phyloP scores from a whole-genome alignment of 2,797 vertebrate species.

The Oreochromis mossambicus region DNA sequence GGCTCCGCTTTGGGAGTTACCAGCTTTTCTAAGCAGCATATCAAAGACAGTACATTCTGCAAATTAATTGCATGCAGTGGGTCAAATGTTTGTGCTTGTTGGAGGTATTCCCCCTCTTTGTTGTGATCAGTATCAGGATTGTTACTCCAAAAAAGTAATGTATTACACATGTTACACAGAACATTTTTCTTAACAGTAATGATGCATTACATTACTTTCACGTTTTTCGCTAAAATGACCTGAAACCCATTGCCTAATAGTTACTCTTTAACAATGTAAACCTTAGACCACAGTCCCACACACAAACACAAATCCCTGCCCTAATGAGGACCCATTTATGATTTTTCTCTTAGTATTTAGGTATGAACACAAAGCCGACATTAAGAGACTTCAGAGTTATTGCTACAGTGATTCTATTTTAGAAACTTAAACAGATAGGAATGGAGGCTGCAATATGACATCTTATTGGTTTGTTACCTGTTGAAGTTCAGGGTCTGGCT shows the following conservation, averaged over 20 bases:
- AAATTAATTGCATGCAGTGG: neutral
- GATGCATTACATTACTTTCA: neutral
- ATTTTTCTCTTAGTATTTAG: neutral
- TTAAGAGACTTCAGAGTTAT: neutral
- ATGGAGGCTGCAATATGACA: accelerated
- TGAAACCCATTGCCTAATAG: neutral
- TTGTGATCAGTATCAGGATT: neutral
- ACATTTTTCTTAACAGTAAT: neutral
- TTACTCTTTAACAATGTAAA: neutral
- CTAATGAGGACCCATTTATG: neutral
- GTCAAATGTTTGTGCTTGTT: neutral
- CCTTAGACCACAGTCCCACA: accelerated
- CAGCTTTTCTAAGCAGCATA: neutral
- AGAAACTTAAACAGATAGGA: neutral
- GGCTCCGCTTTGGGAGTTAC: neutral
- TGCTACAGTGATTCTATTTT: neutral
- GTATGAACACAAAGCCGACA: neutral
- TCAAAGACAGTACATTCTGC: neutral
- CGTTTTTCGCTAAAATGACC: neutral
- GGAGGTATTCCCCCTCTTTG: neutral
- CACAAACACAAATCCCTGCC: accelerated
- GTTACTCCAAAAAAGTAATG: neutral
- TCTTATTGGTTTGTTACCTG: neutral
- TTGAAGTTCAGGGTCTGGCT: neutral
- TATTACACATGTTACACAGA: neutral